Evolutionary conservation across 2,888 invertebrate species (phyloP).

Genomic region (Melieria crassipennis): DNA sequence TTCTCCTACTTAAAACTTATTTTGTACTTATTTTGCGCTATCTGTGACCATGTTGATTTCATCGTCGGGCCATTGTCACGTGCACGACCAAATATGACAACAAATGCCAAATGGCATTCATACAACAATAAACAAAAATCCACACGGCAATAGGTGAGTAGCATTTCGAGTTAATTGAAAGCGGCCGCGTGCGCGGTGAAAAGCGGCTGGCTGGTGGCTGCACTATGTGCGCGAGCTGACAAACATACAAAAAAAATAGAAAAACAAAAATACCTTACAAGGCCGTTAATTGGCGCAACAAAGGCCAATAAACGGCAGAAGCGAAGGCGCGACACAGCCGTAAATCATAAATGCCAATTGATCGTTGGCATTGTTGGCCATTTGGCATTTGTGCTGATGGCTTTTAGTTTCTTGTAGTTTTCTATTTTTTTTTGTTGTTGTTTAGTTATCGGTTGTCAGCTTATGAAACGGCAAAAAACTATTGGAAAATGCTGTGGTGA

Average conservation of each 20-base stretch:
- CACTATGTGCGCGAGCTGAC: not conserved
- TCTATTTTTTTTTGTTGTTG: not conserved
- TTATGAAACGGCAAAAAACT: not conserved
- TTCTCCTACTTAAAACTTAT: no score
- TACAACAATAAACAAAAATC: not conserved
- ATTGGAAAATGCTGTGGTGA: not conserved
- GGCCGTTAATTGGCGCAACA: slow-evolving; percentile 3
- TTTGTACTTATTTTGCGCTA: no score
- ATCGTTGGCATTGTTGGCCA: no score
- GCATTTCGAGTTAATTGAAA: not conserved
- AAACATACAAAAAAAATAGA: not conserved
- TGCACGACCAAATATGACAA: not conserved
- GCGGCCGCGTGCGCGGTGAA: not conserved
- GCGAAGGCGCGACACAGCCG: not conserved
- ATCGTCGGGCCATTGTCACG: slow-evolving; percentile 15
- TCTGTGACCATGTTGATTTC: not conserved
- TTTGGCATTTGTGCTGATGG: no score
- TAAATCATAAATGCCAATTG: not conserved
- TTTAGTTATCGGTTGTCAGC: not conserved
- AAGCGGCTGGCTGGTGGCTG: not conserved
- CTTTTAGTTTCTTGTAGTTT: no score
- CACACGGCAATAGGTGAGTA: not conserved
- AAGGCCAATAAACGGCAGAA: not conserved
- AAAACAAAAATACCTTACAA: not conserved
- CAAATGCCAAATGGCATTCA: not conserved